Evolutionary conservation across 2,113 vertebrate genomes (phyloP).

Genomic region (Neogobius melanostomus): DNA sequence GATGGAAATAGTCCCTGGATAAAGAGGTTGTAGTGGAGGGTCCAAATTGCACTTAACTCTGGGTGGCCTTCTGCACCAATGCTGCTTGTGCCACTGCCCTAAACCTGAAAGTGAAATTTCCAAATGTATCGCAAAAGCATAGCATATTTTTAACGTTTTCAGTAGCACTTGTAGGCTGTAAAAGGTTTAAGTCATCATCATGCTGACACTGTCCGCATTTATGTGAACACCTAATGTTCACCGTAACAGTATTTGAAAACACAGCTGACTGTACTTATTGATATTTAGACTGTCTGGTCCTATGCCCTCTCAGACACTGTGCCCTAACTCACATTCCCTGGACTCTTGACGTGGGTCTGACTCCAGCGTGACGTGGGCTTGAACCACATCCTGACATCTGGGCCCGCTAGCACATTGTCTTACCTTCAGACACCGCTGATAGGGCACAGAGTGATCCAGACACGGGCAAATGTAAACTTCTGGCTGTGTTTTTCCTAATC

Average conservation of each 20-base stretch:
- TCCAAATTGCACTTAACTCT: slow-evolving; percentile 27
- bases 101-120: background rate
- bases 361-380: slow-evolving; percentile 37
- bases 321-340: slow-evolving; percentile 39
- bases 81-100: slow-evolving; percentile 21
- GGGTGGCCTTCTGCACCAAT: slow-evolving; percentile 38
- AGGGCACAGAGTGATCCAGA: slow-evolving; percentile 20
- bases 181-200: too few species aligned
- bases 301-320: slow-evolving; percentile 11
- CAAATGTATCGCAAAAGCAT: too few species aligned
- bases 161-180: too few species aligned
- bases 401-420: slow-evolving; percentile 23
- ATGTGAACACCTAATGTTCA: background rate
- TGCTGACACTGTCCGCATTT: background rate
- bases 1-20: slow-evolving; percentile 20
- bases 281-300: background rate
- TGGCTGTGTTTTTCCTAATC: slow-evolving; percentile 25
- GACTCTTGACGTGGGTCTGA: slow-evolving; percentile 24
- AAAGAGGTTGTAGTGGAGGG: slow-evolving; percentile 33
- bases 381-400: slow-evolving; percentile 30
- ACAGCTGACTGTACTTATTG: background rate
- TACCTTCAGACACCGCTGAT: slow-evolving; percentile 47
- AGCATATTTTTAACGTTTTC: too few species aligned
- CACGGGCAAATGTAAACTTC: slow-evolving; percentile 39
- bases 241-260: slow-evolving; percentile 12